Conservation (phyloP, 2,113 vertebrate genomes). For the Pseudopipra pipra region DNA sequence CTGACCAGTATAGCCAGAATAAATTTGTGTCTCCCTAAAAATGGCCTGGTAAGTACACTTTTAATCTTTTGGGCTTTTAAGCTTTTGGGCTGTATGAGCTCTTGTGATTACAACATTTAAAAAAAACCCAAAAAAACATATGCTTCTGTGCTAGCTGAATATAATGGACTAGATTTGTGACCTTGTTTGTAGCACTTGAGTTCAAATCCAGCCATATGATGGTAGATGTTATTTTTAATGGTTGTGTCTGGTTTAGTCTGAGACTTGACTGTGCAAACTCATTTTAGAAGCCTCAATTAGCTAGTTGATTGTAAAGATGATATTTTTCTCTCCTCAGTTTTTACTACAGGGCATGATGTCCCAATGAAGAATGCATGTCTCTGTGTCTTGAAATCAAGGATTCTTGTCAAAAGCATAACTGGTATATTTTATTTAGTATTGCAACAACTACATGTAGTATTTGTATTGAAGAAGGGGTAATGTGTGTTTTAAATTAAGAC, state of each 20-base stretch:
- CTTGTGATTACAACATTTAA: neutral
- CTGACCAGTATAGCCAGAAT: neutral
- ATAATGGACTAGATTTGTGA: neutral
- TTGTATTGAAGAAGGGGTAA: neutral
- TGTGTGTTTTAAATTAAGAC: neutral
- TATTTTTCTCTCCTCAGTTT: neutral
- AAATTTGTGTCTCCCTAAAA: neutral
- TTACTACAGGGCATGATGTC: neutral
- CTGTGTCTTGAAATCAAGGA: neutral
- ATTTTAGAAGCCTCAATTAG: neutral
- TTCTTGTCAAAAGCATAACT: neutral
- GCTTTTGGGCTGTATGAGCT: neutral
- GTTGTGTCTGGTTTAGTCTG: neutral
- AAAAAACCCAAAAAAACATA: neutral
- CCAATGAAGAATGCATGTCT: neutral
- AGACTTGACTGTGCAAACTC: neutral
- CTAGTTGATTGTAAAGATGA: neutral
- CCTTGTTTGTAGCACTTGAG: neutral
- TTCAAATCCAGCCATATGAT: neutral
- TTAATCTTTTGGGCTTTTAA: neutral
- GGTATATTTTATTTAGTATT: neutral
- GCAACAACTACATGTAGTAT: neutral
- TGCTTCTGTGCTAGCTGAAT: neutral
- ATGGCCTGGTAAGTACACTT: accelerated
- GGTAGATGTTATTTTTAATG: neutral